Base-by-base conservation (phyloP, 2,888 invertebrate genomes). In the Acleris cristana region DNA sequence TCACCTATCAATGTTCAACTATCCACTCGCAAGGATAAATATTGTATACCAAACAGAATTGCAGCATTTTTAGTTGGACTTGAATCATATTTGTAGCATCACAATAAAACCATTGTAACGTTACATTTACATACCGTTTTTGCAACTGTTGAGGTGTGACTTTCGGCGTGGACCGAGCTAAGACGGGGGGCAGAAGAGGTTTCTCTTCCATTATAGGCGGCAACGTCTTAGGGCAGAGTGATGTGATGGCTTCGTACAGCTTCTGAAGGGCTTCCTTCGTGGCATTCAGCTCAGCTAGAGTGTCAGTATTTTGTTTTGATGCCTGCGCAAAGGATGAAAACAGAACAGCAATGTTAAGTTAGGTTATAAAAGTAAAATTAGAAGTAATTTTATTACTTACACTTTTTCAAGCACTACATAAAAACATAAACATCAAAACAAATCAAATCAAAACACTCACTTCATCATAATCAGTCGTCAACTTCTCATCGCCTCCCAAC, bases 391-490 rank as follows among this genome's bases (percentile, higher is more conserved):
- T 30, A 30, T 8, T 30, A 30, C 8, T 8, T 30, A 30, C 8
- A 12, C 34, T 34, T 34, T 34, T 34, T 12, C 3, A 34, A 34
- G 12, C 34, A 14, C 12, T 12, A 12, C 34, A 3, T 12, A 34
- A 45, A 45, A 45, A 3, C n/a, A 45, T 5, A n/a, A 14, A 2
- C 45, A 4, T 0, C 14, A 6, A 12, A 45, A n/a, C 45, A 45
- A 1, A 3, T n/a, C n/a, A 12, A 12, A 4, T 45, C 6, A n/a
- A n/a, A 7, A 40, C 40, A 40, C 68, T 79, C 81, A 96, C 96
- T 85, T 95, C 94, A 77, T 98, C 98, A 83, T 98, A 98, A 78
- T 96, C 95, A 44, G 94, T 92, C 66, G 98, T 94, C 6, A 97
- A 87, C 45, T 90, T 90, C 74, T 96, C 96, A 79, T 98, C 98